Conservation (phyloP, 1,140 invertebrate species). For the Danaus plexippus region DNA sequence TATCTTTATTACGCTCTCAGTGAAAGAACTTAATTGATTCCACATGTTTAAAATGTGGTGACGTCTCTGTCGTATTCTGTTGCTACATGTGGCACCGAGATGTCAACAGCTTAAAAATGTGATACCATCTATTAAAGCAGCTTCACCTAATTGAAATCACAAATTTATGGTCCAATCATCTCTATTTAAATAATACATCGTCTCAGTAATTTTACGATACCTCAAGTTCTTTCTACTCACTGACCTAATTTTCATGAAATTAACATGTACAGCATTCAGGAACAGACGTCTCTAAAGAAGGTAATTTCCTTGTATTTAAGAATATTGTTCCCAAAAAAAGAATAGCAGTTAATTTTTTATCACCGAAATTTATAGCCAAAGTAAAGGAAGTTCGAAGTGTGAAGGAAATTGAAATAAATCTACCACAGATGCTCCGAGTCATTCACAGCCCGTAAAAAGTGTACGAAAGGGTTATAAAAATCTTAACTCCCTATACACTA, state of each 20-base stretch:
- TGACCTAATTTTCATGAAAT: too few species aligned
- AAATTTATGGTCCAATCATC: too few species aligned
- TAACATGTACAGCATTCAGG: too few species aligned
- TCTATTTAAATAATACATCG: too few species aligned
- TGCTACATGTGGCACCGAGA: constrained; percentile 31
- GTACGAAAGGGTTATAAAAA: constrained; percentile 52
- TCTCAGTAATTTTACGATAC: too few species aligned
- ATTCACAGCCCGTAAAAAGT: constrained; percentile 57
- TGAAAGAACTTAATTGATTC: constrained; percentile 65
- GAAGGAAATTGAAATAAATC: constrained; percentile 66
- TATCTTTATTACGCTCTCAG: constrained; percentile 61
- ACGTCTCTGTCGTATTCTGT: constrained; percentile 43
- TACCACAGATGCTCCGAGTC: constrained; percentile 60
- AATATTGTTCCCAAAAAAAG: constrained; percentile 40
- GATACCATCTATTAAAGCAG: too few species aligned
- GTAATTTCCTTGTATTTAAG: constrained; percentile 21
- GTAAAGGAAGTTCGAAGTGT: constrained; percentile 58
- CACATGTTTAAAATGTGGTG: constrained; percentile 57
- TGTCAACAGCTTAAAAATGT: constrained; percentile 22
- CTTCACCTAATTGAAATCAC: too few species aligned
- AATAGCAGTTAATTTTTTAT: constrained; percentile 58
- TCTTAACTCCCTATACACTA: constrained; percentile 32
- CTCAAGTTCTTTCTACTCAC: too few species aligned
- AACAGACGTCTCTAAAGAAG: too few species aligned
- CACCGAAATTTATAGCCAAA: constrained; percentile 47